Evolutionary conservation across 2,797 vertebrate genomes (phyloP).

Genomic region (Molothrus ater): DNA sequence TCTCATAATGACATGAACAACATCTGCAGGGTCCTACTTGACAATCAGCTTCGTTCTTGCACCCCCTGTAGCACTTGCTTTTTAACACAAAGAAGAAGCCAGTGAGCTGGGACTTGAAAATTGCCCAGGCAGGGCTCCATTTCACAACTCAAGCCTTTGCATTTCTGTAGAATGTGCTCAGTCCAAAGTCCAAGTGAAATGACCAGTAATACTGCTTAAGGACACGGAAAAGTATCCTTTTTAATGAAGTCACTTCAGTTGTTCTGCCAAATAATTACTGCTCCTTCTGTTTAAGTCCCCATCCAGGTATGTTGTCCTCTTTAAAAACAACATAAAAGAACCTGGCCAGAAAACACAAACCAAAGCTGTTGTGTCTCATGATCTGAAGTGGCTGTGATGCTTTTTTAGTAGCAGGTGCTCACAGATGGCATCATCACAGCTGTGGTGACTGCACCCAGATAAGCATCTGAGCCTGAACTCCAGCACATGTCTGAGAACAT

Average conservation of each 20-base stretch:
- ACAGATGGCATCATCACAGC: neutral
- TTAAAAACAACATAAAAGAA: neutral
- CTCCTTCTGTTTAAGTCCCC: neutral
- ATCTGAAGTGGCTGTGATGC: neutral
- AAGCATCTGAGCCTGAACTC: neutral
- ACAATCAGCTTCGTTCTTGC: neutral
- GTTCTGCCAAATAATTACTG: neutral
- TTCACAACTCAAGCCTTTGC: neutral
- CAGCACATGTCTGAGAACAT: neutral
- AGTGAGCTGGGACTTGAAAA: neutral
- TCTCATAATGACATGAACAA: rapidly evolving
- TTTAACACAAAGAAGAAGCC: neutral
- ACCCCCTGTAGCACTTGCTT: neutral
- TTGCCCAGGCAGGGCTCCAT: neutral
- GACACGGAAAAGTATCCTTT: neutral
- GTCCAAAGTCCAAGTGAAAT: conserved; percentile 23
- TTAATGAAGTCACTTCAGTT: neutral
- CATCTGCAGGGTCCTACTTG: too few species aligned
- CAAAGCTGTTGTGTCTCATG: neutral
- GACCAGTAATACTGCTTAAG: neutral
- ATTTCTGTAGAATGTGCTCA: neutral
- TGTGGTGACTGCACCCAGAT: neutral
- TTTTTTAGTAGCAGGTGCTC: neutral
- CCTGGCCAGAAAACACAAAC: neutral
- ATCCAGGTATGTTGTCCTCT: neutral